Percentiles rank a stretch among this genome's conserved stretches.
Conservation (phyloP, 2,888 invertebrate species). For the Eucera pruinosa region DNA sequence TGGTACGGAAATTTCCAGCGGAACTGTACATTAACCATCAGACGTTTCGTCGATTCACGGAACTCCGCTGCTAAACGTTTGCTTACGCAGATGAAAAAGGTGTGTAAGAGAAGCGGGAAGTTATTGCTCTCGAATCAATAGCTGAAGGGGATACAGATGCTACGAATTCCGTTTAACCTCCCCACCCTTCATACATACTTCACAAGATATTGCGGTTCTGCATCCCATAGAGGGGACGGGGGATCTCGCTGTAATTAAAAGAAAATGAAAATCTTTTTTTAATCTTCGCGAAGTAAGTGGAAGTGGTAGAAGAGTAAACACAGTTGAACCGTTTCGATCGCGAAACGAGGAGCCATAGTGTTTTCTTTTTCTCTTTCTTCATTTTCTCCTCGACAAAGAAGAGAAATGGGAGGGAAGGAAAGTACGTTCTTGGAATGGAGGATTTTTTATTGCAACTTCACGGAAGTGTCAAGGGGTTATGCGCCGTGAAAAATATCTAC, state of each 20-base stretch:
- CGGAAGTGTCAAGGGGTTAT: neutral
- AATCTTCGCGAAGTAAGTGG: neutral
- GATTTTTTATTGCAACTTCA: neutral
- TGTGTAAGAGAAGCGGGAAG: too few species aligned
- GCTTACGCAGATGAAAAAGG: too few species aligned
- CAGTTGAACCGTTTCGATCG: neutral
- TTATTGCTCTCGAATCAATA: constrained; percentile 12
- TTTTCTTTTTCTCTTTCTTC: neutral
- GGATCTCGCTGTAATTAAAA: constrained; percentile 26
- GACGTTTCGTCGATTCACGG: too few species aligned
- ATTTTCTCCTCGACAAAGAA: neutral
- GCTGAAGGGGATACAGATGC: constrained; percentile 25
- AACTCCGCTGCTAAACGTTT: too few species aligned
- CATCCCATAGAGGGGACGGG: neutral
- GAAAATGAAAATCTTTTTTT: constrained; percentile 15
- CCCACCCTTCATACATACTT: constrained; percentile 15
- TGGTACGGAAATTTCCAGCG: too few species aligned
- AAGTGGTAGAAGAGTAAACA: neutral
- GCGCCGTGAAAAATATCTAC: constrained; percentile 4
- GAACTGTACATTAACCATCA: too few species aligned
- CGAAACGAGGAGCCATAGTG: neutral
- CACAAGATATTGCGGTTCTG: constrained; percentile 13
- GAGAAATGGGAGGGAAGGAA: neutral
- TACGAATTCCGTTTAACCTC: constrained; percentile 66
- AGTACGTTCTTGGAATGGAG: neutral